Evolutionary conservation across 2,113 vertebrate species (phyloP), one percentile per base, ranked within the genome.

Genomic region (Nymphicus hollandicus): DNA sequence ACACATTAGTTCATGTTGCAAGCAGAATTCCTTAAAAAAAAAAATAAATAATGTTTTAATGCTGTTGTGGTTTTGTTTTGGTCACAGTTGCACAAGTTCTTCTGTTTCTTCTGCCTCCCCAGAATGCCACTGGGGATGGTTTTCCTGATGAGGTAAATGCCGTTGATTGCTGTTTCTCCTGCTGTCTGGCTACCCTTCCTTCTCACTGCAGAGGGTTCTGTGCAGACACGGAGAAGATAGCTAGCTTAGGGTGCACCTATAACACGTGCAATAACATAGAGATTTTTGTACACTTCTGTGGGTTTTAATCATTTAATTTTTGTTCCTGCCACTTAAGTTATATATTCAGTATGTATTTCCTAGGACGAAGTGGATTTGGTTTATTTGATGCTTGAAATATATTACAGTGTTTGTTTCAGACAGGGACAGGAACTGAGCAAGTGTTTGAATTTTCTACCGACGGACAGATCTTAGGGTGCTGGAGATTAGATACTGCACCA

Each of bases 211-310:
- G 25, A 53, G 39, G 4, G 39, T 23, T 91, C 78, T 63, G 41
- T 56, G 6, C 53, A 39, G 39, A n/a, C 10, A 5, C 8, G 1
- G 22, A 60, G 53, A 64, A 50, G 56, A 55, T 60, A 49, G 43
- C 56, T 17, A 49, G 56, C 19, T 53, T 74, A 29, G 35, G 27
- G 24, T 47, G 46, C 28, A 13, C 14, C 0, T 33, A 17, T 13
- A 76, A 19, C 29, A 31, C 1, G 0, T 29, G 35, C n/a, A 56
- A 5, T 52, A 52, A 16, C 17, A 5, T 35, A n/a, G 20, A 17
- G 13, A 37, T 16, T 91, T 18, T 4, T 8, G 7, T 64, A 41
- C 3, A 0, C 24, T 69, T 65, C 41, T 66, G 28, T 20, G 25
- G 18, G 31, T 64, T 50, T 91, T 25, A 61, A 31, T 68, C 5